These are phyloP conservation scores for Bettongia penicillata DNA, from an alignment of 2,113 vertebrate species.

Conservation along the genomic window DNA sequence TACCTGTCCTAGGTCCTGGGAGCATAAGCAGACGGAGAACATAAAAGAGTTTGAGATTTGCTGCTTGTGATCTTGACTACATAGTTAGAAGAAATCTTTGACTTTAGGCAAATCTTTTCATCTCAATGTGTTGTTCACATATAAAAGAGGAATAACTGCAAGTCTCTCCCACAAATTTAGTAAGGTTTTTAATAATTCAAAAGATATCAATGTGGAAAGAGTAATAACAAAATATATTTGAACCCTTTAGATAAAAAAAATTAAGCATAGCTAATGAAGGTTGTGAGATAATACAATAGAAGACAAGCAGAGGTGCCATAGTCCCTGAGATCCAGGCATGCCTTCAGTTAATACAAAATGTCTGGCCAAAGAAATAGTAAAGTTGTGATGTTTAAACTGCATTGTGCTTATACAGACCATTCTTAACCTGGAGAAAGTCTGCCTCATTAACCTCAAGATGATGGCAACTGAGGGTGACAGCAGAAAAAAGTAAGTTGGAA, in stretches of 20 bases:
- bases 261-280: neutral
- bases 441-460: slow-evolving; percentile 73
- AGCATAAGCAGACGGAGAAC: neutral
- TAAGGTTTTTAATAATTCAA: neutral
- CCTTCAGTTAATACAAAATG: neutral
- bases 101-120: neutral
- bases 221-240: neutral
- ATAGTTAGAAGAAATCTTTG: neutral
- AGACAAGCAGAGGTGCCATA: neutral
- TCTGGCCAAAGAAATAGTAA: neutral
- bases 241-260: slow-evolving; percentile 7
- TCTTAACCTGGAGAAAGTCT: slow-evolving; percentile 49
- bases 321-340: neutral
- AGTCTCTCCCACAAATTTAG: neutral
- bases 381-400: neutral
- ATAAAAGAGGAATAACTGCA: neutral
- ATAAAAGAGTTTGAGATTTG: neutral
- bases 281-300: slow-evolving; percentile 14
- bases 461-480: slow-evolving; percentile 64
- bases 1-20: neutral
- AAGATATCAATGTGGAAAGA: neutral
- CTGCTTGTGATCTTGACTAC: slow-evolving; percentile 14
- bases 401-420: neutral
- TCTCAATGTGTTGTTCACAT: neutral
- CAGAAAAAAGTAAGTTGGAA: slow-evolving; percentile 48